Base-by-base conservation (phyloP, 1,140 invertebrate species). In the Euglossa dilemma region DNA sequence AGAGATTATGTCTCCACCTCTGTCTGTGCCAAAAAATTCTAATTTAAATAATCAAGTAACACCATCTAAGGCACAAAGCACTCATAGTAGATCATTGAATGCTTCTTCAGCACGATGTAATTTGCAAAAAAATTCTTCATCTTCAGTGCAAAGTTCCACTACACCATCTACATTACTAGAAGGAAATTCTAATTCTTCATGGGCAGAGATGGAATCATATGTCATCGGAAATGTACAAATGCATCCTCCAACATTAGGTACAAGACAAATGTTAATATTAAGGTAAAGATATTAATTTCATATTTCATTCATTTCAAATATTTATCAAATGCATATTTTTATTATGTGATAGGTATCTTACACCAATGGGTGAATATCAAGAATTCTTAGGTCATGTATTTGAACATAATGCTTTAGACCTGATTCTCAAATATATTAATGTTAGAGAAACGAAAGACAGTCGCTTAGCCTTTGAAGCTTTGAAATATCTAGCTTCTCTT, bases 361-460 rank as follows among this genome's bases (percentile, higher is more conserved):
- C 98, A 16, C 97, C 98, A 0, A 97, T 99, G 95, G 99, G 98
- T 36, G 98, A 99, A 92, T 99, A 99, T 94, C 99, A 99, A 94
- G 99, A 99, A 96, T 97, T 99, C 91, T 95, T 99, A 14, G 97
- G 97, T 78, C 97, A 98, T 92, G 97, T 98, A 28, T 99, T 99
- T 93, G 98, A 99, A 91, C 96, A 98, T 90, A 98, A 98, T 93
- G 97, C 98, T 1, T 94, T 99, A 56, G 97, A 97, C 47, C 94
- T 99, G 20, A 98, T 99, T 69, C 95, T 99, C 25, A 97, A 97
- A 63, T 99, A 98, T 91, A 97, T 99, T n/a, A 97, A 99, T 91
- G 95, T 99, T 20, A 95, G 97, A 9, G 97, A 98, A 93, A 98
- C 97, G 0, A 96, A 96, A 84, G 98, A 99, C 94, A 97, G 98